Percentiles rank a stretch among this genome's conserved stretches.
Evolutionary conservation across 2,113 vertebrate species (phyloP).

Genomic region (Nothoprocta pentlandii): DNA sequence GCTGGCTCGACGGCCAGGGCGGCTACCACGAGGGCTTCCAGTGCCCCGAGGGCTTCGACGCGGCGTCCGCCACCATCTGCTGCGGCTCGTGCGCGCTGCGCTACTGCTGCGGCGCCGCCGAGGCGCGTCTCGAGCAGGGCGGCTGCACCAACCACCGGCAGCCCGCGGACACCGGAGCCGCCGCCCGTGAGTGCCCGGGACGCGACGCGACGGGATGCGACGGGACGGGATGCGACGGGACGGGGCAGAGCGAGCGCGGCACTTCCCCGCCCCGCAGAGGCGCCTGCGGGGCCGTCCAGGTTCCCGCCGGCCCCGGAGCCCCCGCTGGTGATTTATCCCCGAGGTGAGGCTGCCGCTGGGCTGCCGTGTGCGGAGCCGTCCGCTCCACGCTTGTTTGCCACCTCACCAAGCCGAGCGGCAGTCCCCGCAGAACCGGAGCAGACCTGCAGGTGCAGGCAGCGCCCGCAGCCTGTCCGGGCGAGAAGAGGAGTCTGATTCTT

Average conservation of each 20-base stretch:
- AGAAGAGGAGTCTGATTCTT: background rate
- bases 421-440: background rate
- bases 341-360: too few relatives aligned
- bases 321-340: too few relatives aligned
- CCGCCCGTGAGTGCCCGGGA: constrained; percentile 85
- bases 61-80: constrained; percentile 92
- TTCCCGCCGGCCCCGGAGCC: too few relatives aligned
- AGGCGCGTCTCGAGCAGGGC: constrained; percentile 92
- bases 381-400: background rate
- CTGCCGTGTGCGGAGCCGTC: background rate
- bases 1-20: constrained; percentile 91
- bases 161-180: constrained; percentile 81
- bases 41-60: constrained; percentile 96
- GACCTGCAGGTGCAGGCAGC: background rate
- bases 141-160: constrained; percentile 91
- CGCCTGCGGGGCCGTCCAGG: too few relatives aligned
- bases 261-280: too few relatives aligned
- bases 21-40: constrained; percentile 93
- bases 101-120: constrained; percentile 92
- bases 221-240: too few relatives aligned
- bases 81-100: constrained; percentile 93
- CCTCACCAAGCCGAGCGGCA: background rate
- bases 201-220: too few relatives aligned
- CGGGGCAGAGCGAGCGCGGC: too few relatives aligned
- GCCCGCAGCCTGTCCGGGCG: background rate